Evolutionary conservation across 2,113 vertebrate species (phyloP), one percentile per base, ranked within the genome.

Genomic region (Platanista minor): DNA sequence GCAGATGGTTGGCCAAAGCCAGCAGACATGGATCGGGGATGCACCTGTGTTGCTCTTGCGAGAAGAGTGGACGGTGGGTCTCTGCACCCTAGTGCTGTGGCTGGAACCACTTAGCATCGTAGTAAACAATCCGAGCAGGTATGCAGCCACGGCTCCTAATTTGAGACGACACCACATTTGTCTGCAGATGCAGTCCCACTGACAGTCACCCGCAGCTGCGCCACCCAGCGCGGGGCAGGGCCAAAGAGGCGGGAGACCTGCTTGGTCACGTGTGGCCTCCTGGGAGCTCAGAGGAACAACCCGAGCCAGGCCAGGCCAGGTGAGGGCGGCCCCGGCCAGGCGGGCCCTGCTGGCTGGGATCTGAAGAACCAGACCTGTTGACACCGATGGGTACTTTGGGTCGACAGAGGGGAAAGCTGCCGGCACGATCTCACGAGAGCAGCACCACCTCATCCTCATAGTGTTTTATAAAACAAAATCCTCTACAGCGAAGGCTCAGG

Each of bases 241-340:
- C 33, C 36, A 61, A 21, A 72, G 75, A 62, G 20, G 66, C 66
- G 5, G 1, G 84, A 46, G 84, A 33, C 39, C 81, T 4, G 8
- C n/a, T 61, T 3, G 27, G 39, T 15, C 20, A 31, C 3, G 6
- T 3, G 20, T 74, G 54, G 23, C 27, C 57, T 92, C 46, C 33
- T 5, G 25, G 54, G 36, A 64, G 29, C 36, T 64, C 2, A 1
- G n/a, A 80, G 52, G 41, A 62, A 31, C 4, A 8, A 10, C 36
- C 18, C 9, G 14, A 39, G 49, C 39, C 74, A 49, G 74, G 74
- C 17, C 29, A 6, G 36, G 84, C 41, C 62, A 46, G 83, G 11
- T 0, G 1, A 31, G 31, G 43, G 64, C 0, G 4, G 36, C 75
- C 0, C 1, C 0, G 59, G 62, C 4, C 0, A 2, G 10, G 11